These are phyloP conservation scores for Noctua fimbriata DNA, from an alignment of 2,888 invertebrate genomes.

Conservation along the genomic window DNA sequence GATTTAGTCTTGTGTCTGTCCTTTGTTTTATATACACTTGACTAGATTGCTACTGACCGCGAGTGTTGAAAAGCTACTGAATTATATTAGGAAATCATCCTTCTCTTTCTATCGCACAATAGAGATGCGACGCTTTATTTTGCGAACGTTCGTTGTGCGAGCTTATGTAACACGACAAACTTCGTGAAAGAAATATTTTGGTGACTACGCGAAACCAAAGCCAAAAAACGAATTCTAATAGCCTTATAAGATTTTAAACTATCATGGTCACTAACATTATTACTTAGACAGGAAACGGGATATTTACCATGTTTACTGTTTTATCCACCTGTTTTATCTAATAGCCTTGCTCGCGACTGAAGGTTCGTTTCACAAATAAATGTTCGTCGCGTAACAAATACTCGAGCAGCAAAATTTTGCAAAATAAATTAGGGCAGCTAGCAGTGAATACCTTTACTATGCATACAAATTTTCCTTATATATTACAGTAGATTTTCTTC, in stretches of 20 bases:
- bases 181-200: not conserved
- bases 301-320: too few species aligned
- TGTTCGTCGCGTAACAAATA: not conserved
- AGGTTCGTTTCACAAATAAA: not conserved
- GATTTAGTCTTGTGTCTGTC: not conserved
- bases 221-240: not conserved
- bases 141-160: not conserved
- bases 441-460: not conserved
- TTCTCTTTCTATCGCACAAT: not conserved
- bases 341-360: not conserved
- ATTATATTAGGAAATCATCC: not conserved
- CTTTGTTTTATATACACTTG: constrained; percentile 9
- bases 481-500: constrained; percentile 9
- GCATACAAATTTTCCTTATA: not conserved
- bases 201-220: not conserved
- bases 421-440: not conserved
- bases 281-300: too few species aligned
- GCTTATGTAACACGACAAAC: not conserved
- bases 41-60: not conserved
- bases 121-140: not conserved
- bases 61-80: not conserved
- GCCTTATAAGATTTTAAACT: too few species aligned
- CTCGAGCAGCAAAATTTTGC: not conserved
- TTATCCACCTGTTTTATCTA: too few species aligned
- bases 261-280: too few species aligned